Percentiles rank a stretch among this genome's conserved stretches.
These are phyloP conservation scores for Cotesia chilonis DNA, from an alignment of 1,140 invertebrate genomes.

Conservation along the genomic window DNA sequence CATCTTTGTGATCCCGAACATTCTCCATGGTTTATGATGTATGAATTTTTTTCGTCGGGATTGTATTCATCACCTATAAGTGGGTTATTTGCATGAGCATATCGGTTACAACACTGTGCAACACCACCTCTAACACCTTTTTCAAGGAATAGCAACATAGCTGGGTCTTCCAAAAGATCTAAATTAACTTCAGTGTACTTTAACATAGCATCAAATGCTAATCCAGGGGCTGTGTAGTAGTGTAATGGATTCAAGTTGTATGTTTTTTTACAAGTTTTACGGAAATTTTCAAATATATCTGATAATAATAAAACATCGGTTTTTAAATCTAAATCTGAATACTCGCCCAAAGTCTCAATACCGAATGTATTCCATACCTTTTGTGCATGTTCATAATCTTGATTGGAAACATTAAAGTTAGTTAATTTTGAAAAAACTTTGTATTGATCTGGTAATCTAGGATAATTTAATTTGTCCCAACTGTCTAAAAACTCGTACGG, in stretches of 20 bases:
- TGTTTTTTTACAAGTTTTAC: constrained; percentile 41
- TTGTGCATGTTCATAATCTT: constrained; percentile 17
- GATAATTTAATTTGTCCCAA: constrained; percentile 8
- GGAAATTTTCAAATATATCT: constrained; percentile 56
- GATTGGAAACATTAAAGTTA: neutral
- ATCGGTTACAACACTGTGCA: constrained; percentile 52
- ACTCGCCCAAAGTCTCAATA: constrained; percentile 17
- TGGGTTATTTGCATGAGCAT: constrained; percentile 63
- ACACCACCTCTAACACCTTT: constrained; percentile 55
- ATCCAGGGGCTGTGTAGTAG: constrained; percentile 55
- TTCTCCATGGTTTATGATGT: constrained; percentile 48
- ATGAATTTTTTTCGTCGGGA: constrained; percentile 47
- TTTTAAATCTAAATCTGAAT: constrained; percentile 27
- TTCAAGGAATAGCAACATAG: constrained; percentile 60
- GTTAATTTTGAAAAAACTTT: constrained; percentile 12
- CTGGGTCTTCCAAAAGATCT: constrained; percentile 61
- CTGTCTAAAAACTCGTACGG: constrained; percentile 15
- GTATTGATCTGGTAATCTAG: neutral
- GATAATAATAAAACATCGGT: neutral
- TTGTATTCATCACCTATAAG: constrained; percentile 59
- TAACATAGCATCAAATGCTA: constrained; percentile 40
- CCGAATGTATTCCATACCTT: constrained; percentile 13
- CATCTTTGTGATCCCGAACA: constrained; percentile 54
- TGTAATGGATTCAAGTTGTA: constrained; percentile 52
- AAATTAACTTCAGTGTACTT: constrained; percentile 57